phyloP scores from a whole-genome alignment of 1,140 invertebrate genomes.

The Drosophila seguyi region DNA sequence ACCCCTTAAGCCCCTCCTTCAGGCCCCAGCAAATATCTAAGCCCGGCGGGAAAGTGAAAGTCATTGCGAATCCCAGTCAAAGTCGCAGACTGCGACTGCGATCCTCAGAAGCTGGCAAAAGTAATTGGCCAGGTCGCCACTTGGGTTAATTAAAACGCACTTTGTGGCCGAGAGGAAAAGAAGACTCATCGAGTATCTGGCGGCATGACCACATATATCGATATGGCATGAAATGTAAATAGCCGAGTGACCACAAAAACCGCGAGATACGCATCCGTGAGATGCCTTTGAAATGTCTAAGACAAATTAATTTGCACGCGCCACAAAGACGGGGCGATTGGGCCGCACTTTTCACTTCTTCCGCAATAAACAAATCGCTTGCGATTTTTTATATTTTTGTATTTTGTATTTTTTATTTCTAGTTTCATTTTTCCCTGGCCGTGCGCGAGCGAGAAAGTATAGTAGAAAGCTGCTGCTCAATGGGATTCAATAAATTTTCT shows the following conservation, averaged over 20 bases:
- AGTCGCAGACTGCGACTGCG: conserved; percentile 5
- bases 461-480: conserved; percentile 82
- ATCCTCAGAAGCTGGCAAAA: conserved; percentile 55
- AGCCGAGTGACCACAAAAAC: conserved; percentile 75
- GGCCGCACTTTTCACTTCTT: conserved; percentile 73
- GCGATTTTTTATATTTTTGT: conserved; percentile 24
- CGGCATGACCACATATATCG: conserved; percentile 41
- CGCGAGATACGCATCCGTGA: conserved; percentile 73
- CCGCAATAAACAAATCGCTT: conserved; percentile 71
- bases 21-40: conserved; percentile 8
- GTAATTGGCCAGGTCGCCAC: conserved; percentile 61
- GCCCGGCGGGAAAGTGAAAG: conserved; percentile 68
- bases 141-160: conserved; percentile 71
- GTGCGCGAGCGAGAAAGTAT: conserved; percentile 56
- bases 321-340: conserved; percentile 40
- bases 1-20: neutral
- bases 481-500: conserved; percentile 80
- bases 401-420: neutral
- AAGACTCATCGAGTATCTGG: conserved; percentile 14
- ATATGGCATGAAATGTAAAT: conserved; percentile 68
- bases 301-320: conserved; percentile 46
- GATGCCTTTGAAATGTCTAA: conserved; percentile 79
- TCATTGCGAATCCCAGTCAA: conserved; percentile 64
- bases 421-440: conserved; percentile 6
- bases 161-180: conserved; percentile 40